phyloP scores from a whole-genome alignment of 2,888 invertebrate species.

The Phragmatobia fuliginosa region DNA sequence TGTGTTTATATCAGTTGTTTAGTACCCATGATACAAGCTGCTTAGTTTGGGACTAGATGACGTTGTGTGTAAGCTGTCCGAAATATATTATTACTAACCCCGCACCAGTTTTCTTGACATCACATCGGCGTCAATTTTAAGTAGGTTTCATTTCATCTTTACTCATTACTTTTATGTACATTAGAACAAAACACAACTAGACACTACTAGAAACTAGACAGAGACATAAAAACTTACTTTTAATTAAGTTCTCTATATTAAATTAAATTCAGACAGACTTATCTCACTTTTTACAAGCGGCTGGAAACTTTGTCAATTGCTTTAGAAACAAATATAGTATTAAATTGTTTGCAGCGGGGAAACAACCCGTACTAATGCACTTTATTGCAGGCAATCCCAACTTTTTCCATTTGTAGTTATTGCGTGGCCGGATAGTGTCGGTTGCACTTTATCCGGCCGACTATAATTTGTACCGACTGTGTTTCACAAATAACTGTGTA shows the following conservation, averaged over 20 bases:
- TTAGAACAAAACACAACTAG: too few species aligned
- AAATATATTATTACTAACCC: too few species aligned
- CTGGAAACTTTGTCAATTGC: constrained; percentile 15
- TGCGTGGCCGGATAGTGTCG: neutral
- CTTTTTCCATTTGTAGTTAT: constrained; percentile 52
- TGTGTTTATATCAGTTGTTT: too few species aligned
- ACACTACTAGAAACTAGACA: neutral
- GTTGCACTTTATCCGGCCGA: neutral
- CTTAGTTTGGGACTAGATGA: too few species aligned
- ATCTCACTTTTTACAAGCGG: neutral
- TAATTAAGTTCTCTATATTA: neutral
- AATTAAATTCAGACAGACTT: constrained; percentile 7
- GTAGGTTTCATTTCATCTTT: too few species aligned
- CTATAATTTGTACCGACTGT: neutral
- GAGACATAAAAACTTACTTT: too few species aligned
- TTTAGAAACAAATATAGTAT: constrained; percentile 22
- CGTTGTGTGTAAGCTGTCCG: too few species aligned
- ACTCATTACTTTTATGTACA: too few species aligned
- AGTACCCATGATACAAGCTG: too few species aligned
- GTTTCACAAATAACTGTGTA: neutral
- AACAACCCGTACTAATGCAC: constrained; percentile 35
- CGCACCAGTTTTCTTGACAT: too few species aligned
- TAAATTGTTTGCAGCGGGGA: constrained; percentile 24
- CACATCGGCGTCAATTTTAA: too few species aligned
- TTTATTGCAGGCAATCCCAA: constrained; percentile 45